These are phyloP conservation scores for Lampris incognitus DNA, from an alignment of 2,113 vertebrate species.

Conservation along the genomic window DNA sequence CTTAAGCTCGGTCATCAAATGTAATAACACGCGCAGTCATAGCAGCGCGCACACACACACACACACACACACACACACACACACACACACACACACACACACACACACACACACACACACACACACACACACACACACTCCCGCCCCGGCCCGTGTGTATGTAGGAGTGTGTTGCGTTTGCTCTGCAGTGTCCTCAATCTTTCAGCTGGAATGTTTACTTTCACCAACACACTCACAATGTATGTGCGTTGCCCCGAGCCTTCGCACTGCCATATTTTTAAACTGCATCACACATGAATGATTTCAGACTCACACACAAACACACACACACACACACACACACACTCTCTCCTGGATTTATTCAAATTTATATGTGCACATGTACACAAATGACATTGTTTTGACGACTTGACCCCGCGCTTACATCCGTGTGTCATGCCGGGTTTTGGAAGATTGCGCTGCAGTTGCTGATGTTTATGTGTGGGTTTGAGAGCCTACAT, in stretches of 20 bases:
- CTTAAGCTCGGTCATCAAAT: conserved; percentile 67
- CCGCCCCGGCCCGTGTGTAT: neutral
- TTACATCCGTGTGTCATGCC: conserved; percentile 15
- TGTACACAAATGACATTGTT: neutral
- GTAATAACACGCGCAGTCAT: conserved; percentile 58
- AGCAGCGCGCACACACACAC: conserved; percentile 17
- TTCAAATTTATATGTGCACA: neutral
- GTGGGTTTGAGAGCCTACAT: conserved; percentile 12
- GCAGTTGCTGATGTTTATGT: conserved; percentile 15
- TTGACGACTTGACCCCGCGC: neutral
- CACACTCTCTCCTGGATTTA: neutral
- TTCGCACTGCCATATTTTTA: neutral
- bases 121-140: conserved; percentile 27
- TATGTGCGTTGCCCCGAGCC: conserved; percentile 12
- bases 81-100: conserved; percentile 25
- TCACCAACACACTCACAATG: conserved; percentile 4
- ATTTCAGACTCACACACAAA: neutral
- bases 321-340: neutral
- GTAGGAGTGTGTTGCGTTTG: neutral
- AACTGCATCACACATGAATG: neutral
- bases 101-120: conserved; percentile 12
- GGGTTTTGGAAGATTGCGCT: conserved; percentile 21
- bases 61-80: conserved; percentile 26
- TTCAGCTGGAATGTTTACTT: conserved; percentile 19
- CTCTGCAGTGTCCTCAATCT: conserved; percentile 32